Evolutionary conservation across 2,888 invertebrate genomes (phyloP), one percentile per base, ranked within the genome.

Genomic region (Eristalis intricaria): DNA sequence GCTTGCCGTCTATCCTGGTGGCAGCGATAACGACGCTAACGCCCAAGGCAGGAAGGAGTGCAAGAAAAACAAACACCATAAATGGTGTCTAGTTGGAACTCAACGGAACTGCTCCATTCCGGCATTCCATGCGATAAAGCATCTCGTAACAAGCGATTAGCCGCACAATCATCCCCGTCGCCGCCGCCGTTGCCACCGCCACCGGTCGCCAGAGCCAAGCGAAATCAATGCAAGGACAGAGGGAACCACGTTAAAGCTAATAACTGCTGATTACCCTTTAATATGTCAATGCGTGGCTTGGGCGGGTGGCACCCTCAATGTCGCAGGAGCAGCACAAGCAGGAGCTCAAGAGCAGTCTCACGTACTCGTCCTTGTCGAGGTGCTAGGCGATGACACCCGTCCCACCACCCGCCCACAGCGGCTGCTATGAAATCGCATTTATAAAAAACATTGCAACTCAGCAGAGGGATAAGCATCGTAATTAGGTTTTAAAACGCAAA

Each of bases 401-500:
- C 8, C 32, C 4, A 10, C 1, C 32, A 32, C 32, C 32, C 32
- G 10, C 8, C 32, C 5, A 32, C 5, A 0, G 11, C 35, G 35
- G 35, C 35, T 11, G 35, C 32, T 11, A 11, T 10, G 35, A 22
- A 73, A 58, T 58, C 71, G 71, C 32, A 68, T 66, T 70, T 68
- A 68, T 74, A 68, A 81, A 82, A 50, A 82, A 26, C 76, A 70
- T 82, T 82, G 77, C 82, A 65, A 69, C 60, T 76, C 70, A 65
- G 76, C 76, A 71, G 38, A 68, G n/a, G 83, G 83, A 83, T 83
- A 77, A 83, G 68, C 71, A 83, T 73, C 77, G 63, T 77, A 83
- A 83, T 83, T 77, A 73, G 76, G 77, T 83, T 83, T 83, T 71
- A 71, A 83, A 77, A 83, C 77, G 83, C 71, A 83, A 77, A n/a